Percentiles rank a stretch among this genome's conserved stretches.
phyloP scores from a whole-genome alignment of 2,888 invertebrate genomes.

The Parelbella ahira region DNA sequence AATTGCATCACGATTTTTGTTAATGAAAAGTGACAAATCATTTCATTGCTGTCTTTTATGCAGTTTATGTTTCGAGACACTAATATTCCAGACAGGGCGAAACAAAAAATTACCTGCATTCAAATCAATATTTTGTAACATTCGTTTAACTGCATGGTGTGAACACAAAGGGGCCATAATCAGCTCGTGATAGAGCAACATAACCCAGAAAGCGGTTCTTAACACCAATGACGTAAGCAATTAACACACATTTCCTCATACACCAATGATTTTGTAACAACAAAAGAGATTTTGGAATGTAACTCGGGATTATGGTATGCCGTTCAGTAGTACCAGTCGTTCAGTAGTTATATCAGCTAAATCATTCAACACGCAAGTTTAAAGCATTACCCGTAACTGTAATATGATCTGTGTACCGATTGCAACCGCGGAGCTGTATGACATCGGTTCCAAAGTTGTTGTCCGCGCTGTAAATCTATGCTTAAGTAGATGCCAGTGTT shows the following conservation, averaged over 20 bases:
- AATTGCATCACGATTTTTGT: no score
- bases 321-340: no score
- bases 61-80: no score
- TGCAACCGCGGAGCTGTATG: conserved; percentile 20
- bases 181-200: conserved; percentile 30
- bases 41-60: no score
- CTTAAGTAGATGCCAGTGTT: conserved; percentile 14
- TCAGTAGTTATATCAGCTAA: no score
- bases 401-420: conserved; percentile 18
- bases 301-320: no score
- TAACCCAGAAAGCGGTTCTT: conserved; percentile 34
- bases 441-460: conserved; percentile 18
- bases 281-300: conserved; percentile 30
- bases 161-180: conserved; percentile 13
- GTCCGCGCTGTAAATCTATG: conserved; percentile 4
- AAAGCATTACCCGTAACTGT: conserved; percentile 8
- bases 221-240: conserved; percentile 41
- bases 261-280: conserved; percentile 41
- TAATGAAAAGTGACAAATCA: no score
- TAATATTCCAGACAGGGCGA: no score
- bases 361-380: conserved; percentile 4
- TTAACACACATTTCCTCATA: conserved; percentile 34
- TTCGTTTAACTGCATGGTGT: conserved; percentile 9
- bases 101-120: no score
- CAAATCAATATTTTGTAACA: conserved; percentile 12